Conservation (phyloP, 2,797 vertebrate species). For the Malurus leucopterus region DNA sequence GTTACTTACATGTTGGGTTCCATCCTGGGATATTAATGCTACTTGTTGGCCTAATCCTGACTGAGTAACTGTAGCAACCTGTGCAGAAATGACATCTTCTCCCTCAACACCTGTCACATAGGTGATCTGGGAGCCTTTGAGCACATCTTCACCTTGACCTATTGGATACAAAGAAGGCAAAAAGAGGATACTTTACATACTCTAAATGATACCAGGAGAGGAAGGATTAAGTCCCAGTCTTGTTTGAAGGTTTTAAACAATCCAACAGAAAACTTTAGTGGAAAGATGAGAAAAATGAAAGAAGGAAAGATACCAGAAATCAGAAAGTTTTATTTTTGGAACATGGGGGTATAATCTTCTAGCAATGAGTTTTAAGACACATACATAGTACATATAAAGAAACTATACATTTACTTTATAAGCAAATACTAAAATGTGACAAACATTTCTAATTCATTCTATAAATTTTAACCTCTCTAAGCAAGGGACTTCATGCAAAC, state of each 20-base stretch:
- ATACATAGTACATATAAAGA: not conserved
- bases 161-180: conserved; percentile 36
- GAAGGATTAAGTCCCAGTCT: not conserved
- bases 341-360: not conserved
- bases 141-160: conserved; percentile 90
- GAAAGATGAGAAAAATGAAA: not conserved
- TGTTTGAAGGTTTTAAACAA: not conserved
- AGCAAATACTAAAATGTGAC: not conserved
- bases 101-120: conserved; percentile 89
- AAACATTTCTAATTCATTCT: not conserved
- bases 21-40: conserved; percentile 93
- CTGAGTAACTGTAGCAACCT: conserved; percentile 81
- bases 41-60: conserved; percentile 89
- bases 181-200: not conserved
- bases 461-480: conserved; percentile 50
- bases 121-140: conserved; percentile 82
- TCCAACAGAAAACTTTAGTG: not conserved
- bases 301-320: not conserved
- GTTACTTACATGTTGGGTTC: conserved; percentile 89
- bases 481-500: not conserved
- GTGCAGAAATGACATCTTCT: conserved; percentile 89
- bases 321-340: not conserved
- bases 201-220: not conserved
- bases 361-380: not conserved
- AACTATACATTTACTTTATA: not conserved